These are phyloP conservation scores for Corythucha ciliata DNA, from an alignment of 2,888 invertebrate genomes.

Conservation along the genomic window DNA sequence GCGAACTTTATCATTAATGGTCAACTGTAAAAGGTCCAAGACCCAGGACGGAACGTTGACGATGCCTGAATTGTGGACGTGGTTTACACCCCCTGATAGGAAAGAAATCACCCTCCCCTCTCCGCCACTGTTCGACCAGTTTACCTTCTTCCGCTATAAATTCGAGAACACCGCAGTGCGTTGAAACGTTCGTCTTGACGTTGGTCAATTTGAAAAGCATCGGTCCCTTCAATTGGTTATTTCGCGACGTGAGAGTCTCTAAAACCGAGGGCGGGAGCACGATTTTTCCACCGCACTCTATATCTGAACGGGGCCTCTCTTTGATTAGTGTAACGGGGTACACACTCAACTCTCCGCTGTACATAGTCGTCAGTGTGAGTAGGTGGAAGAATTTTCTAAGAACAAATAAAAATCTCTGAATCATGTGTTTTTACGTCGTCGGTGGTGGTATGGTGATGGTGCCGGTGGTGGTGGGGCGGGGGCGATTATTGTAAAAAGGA, in stretches of 20 bases:
- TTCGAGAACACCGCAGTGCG: constrained; percentile 94
- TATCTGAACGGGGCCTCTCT: constrained; percentile 48
- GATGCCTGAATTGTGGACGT: too few species aligned
- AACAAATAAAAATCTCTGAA: too few species aligned
- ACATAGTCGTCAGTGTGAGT: too few species aligned
- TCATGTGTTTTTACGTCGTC: too few species aligned
- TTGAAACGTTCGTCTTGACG: constrained; percentile 48
- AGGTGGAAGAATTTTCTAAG: too few species aligned
- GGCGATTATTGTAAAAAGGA: too few species aligned
- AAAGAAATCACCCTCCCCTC: too few species aligned
- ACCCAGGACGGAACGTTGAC: constrained; percentile 98
- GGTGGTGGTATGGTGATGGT: too few species aligned
- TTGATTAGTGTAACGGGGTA: constrained; percentile 12
- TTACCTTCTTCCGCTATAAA: constrained; percentile 99
- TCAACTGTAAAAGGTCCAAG: constrained; percentile 85
- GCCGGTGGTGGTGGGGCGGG: too few species aligned
- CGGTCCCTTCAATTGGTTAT: constrained; percentile 71
- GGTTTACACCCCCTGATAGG: too few species aligned
- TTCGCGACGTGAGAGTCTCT: constrained; percentile 80
- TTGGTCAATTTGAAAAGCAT: constrained; percentile 87
- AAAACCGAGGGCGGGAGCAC: constrained; percentile 96
- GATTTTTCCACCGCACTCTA: constrained; percentile 94
- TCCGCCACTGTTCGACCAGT: too few species aligned
- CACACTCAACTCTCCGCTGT: constrained; percentile 5
- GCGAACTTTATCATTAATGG: constrained; percentile 77